A percentile compares a stretch with the other conserved stretches of the same genome.
phyloP scores from a whole-genome alignment of 1,140 invertebrate genomes.

The Mya arenaria region DNA sequence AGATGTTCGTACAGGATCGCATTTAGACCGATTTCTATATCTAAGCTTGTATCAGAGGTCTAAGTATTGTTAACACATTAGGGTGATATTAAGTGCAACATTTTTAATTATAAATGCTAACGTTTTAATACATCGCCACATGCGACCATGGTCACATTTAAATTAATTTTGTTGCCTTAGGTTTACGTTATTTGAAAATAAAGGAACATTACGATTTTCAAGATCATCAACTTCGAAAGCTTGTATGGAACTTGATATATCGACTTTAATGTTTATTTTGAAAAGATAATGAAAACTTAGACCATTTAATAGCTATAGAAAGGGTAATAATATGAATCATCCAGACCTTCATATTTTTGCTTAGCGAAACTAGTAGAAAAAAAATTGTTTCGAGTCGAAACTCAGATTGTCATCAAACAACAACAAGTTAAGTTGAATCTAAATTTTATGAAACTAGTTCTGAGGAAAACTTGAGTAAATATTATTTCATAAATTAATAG shows the following conservation, averaged over 20 bases:
- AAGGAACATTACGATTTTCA: constrained; percentile 42
- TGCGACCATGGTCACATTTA: constrained; percentile 34
- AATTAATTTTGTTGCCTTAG: constrained; percentile 38
- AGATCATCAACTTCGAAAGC: constrained; percentile 6
- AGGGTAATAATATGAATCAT: too few species aligned
- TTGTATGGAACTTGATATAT: background rate
- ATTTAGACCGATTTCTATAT: too few species aligned
- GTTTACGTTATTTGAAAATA: background rate
- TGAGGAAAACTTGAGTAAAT: too few species aligned
- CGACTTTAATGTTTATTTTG: constrained; percentile 6
- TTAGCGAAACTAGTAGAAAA: too few species aligned
- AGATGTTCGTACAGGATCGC: background rate
- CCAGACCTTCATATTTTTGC: too few species aligned
- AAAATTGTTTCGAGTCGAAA: too few species aligned
- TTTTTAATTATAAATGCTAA: constrained; percentile 53
- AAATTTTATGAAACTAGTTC: too few species aligned
- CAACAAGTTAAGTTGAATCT: too few species aligned
- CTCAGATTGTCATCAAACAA: too few species aligned
- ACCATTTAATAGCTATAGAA: too few species aligned
- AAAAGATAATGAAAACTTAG: background rate
- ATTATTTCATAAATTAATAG: too few species aligned
- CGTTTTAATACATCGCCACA: constrained; percentile 27
- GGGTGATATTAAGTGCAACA: constrained; percentile 33
- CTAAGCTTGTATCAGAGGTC: constrained; percentile 35
- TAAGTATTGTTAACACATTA: constrained; percentile 38